Evolutionary conservation across 2,797 vertebrate genomes (phyloP), one percentile per base, ranked within the genome.

Genomic region (Gadopsis marmoratus): DNA sequence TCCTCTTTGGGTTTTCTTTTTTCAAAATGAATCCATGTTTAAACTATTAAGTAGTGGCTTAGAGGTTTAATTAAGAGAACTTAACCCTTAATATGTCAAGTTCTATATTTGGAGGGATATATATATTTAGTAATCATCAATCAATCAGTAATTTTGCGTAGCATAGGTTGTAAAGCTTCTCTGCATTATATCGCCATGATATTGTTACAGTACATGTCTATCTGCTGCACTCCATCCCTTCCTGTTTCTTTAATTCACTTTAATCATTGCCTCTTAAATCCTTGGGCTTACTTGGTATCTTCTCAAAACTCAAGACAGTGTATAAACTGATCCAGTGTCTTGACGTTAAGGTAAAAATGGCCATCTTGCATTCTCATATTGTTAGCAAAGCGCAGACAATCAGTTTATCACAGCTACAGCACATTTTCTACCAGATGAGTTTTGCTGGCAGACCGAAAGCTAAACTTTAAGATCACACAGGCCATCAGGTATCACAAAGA

Each of bases 381-480:
- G 12, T 71, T n/a, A 35, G 63, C 35, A 59, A 31, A 58, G 66
- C n/a, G 12, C 16, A 41, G 5, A 16, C 45, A 45, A 41, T 70
- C 60, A 43, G 14, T 53, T 43, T 29, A 29, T 47, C 67, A 33
- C 33, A 43, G 67, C 37, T 7, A 14, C 55, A 68, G 26, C 21
- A 0, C 26, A 37, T 50, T 37, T 12, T 11, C 50, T 21, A 79
- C 9, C 68, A 39, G 41, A n/a, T 65, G 23, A 59, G 65, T 50
- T 26, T 71, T 2, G 12, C 53, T 54, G 55, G 1, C 56, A 61
- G 29, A 58, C 73, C 79, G 69, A 7, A 50, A 77, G 50, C 67
- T 83, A 6, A 86, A 78, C 65, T 83, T 76, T 50, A 12, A 85
- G 65, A 85, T 88, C 79, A 82, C 16, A 68, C 45, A 29, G 45